Evolutionary conservation across 2,888 invertebrate genomes (phyloP), one percentile per base, ranked within the genome.

Genomic region (Lepidochrysops patricia): DNA sequence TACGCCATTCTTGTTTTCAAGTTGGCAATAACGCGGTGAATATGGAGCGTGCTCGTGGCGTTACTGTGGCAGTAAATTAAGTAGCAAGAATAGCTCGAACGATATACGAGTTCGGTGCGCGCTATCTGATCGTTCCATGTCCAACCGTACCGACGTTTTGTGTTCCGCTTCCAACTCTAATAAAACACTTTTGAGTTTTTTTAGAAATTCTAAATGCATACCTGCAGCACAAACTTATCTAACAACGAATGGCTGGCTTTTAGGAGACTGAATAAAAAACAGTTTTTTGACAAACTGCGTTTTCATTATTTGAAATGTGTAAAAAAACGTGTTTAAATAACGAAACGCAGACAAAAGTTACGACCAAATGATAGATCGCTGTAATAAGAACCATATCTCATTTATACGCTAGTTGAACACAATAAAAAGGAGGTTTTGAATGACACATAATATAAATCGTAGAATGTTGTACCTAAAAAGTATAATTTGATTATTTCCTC

Each of bases 11-110:
- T 82, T 84, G 82, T 81, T 85, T 87, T 84, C 83, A 83, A 88
- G 86, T 83, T 82, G 85, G 86, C 82, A 86, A 86, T 88, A 87
- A 87, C 83, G 80, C 76, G 76, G 79, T 80, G 82, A 80, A 82
- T 84, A 81, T 80, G 83, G 84, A 82, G 85, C 83, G 80, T 84
- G 87, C 78, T 84, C 74, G 79, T 86, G 88, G 86, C 87, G 80
- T 85, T 81, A 79, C 84, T 80, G 79, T 76, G 76, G 82, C 82
- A 82, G 81, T 88, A 86, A 87, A 87, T 86, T 69, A 67, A 70
- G 68, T 65, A 69, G 66, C 64, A 63, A 82, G 83, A 80, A 77
- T 66, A 70, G 71, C 75, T 78, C 73, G 73, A 72, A 74, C 76
- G 74, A 75, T 75, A 74, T 72, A 75, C 76, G 73, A 65, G 72